Evolutionary conservation across 2,113 vertebrate genomes (phyloP).

Genomic region (Oreochromis spilurus): DNA sequence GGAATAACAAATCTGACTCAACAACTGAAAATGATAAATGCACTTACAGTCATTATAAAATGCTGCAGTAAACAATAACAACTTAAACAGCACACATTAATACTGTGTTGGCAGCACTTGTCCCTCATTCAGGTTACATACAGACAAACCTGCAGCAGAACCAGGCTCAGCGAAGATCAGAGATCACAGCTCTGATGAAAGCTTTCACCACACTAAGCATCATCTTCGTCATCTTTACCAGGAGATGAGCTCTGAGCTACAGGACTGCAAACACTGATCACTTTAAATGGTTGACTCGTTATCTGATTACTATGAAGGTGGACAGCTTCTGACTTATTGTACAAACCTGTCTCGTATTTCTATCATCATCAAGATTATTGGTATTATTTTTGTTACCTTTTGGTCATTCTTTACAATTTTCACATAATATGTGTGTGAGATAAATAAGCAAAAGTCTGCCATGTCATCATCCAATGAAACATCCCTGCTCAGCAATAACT

Average conservation of each 20-base stretch:
- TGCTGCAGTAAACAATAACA: not conserved
- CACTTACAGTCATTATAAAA: not conserved
- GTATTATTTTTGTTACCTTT: not conserved
- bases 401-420: not conserved
- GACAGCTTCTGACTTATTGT: not conserved
- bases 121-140: not conserved
- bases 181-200: not conserved
- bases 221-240: not conserved
- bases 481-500: not conserved
- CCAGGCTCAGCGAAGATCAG: not conserved
- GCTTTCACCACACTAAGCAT: not conserved
- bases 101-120: not conserved
- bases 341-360: not conserved
- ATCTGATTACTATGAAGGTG: not conserved
- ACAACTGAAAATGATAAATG: not conserved
- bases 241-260: fast-evolving
- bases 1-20: not conserved
- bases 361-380: not conserved
- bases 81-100: not conserved
- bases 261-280: not conserved
- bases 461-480: not conserved
- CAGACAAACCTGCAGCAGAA: not conserved
- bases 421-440: not conserved
- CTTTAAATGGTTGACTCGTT: not conserved
- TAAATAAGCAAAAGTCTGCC: not conserved